phyloP scores from a whole-genome alignment of 37 sponge, comb jelly and placozoan genomes.

The Aplysina aerophoba region DNA sequence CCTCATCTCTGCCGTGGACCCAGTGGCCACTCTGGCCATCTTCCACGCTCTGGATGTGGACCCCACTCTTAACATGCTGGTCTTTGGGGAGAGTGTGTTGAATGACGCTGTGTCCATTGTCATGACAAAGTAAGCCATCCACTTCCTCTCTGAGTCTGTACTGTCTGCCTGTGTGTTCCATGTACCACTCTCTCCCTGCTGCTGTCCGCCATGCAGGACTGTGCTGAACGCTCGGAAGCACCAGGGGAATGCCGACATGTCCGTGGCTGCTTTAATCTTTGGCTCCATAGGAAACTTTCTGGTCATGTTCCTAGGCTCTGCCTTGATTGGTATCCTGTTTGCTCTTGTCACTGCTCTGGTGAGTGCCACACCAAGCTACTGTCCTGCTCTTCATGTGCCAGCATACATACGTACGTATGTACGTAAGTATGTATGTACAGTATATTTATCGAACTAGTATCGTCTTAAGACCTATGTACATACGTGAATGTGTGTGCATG shows the following conservation, averaged over 20 bases:
- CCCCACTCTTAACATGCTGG: slow-evolving; percentile 94
- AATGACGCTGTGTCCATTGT: slow-evolving; percentile 99
- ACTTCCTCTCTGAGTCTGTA: not conserved
- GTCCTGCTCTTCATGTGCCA: no score
- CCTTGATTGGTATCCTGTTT: slow-evolving; percentile 74
- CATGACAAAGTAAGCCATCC: slow-evolving; percentile 81
- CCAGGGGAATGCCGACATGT: not conserved
- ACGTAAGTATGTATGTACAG: not conserved
- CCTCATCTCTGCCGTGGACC: slow-evolving; percentile 96
- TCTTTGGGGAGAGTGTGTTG: slow-evolving; percentile 97
- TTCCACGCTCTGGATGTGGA: slow-evolving; percentile 93
- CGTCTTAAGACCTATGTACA: not conserved
- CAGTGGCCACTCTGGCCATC: slow-evolving; percentile 95
- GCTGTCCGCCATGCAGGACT: slow-evolving; percentile 3
- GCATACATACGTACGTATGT: not conserved
- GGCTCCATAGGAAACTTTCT: slow-evolving; percentile 81
- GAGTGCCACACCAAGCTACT: not conserved
- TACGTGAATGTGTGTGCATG: not conserved
- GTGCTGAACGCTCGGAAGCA: slow-evolving; percentile 10
- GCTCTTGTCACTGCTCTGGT: slow-evolving; percentile 90
- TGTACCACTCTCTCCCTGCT: slow-evolving; percentile 15
- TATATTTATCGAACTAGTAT: no score
- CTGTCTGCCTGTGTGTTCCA: slow-evolving; percentile 51
- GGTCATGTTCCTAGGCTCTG: slow-evolving; percentile 83
- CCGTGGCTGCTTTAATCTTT: slow-evolving; percentile 25